phyloP scores from a whole-genome alignment of 37 sponge, comb jelly and placozoan species.

The Agelas oroides region DNA sequence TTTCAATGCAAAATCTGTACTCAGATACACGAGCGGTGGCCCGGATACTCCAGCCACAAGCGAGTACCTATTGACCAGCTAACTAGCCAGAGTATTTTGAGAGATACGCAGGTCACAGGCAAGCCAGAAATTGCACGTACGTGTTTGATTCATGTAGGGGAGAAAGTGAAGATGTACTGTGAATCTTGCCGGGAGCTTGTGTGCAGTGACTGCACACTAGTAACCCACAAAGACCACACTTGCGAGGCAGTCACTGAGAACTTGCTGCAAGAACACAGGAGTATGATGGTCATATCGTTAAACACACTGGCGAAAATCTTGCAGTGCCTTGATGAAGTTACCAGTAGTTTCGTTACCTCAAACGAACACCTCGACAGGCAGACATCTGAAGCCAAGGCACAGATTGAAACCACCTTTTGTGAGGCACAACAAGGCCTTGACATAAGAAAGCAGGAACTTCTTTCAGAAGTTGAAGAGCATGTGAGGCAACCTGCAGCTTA shows the following conservation, averaged over 20 bases:
- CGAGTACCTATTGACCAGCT: too few species aligned
- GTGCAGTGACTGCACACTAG: slow-evolving; percentile 20
- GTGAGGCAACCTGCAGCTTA: neutral
- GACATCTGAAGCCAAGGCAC: neutral
- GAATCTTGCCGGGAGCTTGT: slow-evolving; percentile 10
- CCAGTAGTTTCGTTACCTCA: neutral
- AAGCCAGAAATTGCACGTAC: too few species aligned
- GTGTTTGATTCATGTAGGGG: neutral
- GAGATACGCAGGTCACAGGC: too few species aligned
- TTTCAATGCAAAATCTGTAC: too few species aligned
- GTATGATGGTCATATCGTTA: neutral
- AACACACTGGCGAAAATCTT: neutral
- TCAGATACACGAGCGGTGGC: too few species aligned
- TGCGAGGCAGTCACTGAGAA: neutral
- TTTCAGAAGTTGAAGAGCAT: neutral
- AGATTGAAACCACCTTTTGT: neutral
- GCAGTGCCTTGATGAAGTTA: neutral
- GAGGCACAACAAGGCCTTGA: neutral
- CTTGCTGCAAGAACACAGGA: neutral
- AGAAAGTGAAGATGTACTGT: slow-evolving; percentile 31
- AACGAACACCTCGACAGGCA: neutral
- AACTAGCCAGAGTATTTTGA: too few species aligned
- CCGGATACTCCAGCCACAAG: too few species aligned
- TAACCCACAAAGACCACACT: neutral
- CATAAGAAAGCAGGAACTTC: neutral